Conservation (phyloP, 1,140 invertebrate genomes). For the Anoplolepis gracilipes region DNA sequence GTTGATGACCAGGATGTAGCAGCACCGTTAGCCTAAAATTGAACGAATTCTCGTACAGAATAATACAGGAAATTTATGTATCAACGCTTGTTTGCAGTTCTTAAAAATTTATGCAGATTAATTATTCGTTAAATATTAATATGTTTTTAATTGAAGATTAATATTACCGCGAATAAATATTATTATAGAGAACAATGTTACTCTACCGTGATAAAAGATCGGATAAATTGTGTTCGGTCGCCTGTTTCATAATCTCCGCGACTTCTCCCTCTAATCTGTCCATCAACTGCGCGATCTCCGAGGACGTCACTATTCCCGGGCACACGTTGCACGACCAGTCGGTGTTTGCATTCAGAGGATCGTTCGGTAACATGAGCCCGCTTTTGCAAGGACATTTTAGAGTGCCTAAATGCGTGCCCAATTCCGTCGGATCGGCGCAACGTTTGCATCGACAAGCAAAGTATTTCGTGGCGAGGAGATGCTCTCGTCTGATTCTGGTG, state of each 20-base stretch:
- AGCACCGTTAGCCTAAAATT: conserved; percentile 87
- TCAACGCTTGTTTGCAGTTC: not conserved
- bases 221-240: conserved; percentile 72
- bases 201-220: conserved; percentile 81
- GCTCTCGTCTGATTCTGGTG: conserved; percentile 91
- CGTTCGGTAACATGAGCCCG: conserved; percentile 89
- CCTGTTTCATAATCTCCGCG: conserved; percentile 86
- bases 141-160: not conserved
- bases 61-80: not conserved
- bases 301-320: conserved; percentile 86
- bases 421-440: conserved; percentile 92
- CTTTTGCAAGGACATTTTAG: conserved; percentile 89
- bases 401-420: conserved; percentile 91
- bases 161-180: not conserved
- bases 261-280: conserved; percentile 91
- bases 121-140: not conserved
- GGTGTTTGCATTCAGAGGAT: conserved; percentile 89
- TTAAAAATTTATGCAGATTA: not conserved
- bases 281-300: conserved; percentile 88
- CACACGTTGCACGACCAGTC: conserved; percentile 92
- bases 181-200: not conserved
- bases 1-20: conserved; percentile 93
- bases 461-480: conserved; percentile 93
- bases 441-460: conserved; percentile 91
- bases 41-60: not conserved